Conservation (phyloP, 2,888 invertebrate species). For the Euproctis similis region DNA sequence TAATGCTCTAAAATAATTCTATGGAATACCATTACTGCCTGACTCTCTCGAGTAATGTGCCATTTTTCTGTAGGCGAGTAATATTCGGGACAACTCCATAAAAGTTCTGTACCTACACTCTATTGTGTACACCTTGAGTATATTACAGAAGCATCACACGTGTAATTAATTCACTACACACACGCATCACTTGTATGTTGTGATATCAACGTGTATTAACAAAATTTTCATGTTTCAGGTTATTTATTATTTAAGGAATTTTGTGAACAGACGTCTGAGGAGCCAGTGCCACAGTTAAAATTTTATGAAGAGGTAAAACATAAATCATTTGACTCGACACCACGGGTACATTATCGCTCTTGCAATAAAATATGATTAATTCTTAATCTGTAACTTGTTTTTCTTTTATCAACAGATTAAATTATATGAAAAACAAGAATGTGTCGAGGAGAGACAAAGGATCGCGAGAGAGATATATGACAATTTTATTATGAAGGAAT, state of each 20-base stretch:
- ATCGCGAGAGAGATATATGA: conserved; percentile 98
- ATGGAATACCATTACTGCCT: no score
- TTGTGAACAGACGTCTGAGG: conserved; percentile 97
- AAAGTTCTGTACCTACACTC: no score
- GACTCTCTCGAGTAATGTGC: no score
- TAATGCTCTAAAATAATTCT: no score
- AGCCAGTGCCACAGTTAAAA: conserved; percentile 97
- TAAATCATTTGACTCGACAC: no score
- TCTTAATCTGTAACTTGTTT: no score
- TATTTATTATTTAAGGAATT: conserved; percentile 99
- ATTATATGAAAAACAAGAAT: conserved; percentile 98
- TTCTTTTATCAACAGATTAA: conserved; percentile 89
- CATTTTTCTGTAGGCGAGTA: no score
- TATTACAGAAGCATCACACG: background rate
- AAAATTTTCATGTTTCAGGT: conserved; percentile 80
- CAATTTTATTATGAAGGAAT: conserved; percentile 99
- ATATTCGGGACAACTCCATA: no score
- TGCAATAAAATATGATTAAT: background rate
- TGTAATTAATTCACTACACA: background rate
- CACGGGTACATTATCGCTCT: conserved; percentile 1
- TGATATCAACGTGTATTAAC: conserved; percentile 1
- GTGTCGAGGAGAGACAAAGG: conserved; percentile 95
- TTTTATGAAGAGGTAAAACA: conserved; percentile 97
- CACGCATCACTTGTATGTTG: background rate
- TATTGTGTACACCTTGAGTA: no score